A percentile compares a stretch with the other conserved stretches of the same genome.
phyloP scores from a whole-genome alignment of 1,140 invertebrate species.

The Aplysia californica region DNA sequence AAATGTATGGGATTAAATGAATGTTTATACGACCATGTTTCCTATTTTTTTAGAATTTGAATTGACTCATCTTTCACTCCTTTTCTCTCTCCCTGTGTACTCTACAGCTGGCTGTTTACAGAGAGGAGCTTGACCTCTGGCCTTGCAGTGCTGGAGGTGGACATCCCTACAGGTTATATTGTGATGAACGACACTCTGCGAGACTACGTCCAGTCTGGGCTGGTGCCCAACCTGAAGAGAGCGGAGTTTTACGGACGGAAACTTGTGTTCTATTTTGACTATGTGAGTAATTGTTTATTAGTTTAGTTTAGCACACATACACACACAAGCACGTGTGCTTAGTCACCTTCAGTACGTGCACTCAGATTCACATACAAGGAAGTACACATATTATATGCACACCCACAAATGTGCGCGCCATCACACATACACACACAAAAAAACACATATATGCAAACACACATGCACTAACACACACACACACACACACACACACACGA shows the following conservation, averaged over 20 bases:
- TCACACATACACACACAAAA: too few species aligned
- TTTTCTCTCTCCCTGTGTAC: background rate
- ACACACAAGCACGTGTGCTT: too few species aligned
- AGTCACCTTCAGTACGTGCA: too few species aligned
- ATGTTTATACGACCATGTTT: too few species aligned
- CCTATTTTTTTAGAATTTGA: too few species aligned
- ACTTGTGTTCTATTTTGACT: conserved; percentile 96
- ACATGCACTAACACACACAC: too few species aligned
- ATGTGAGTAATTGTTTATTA: conserved; percentile 74
- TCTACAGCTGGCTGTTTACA: conserved; percentile 53
- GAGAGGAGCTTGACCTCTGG: conserved; percentile 70
- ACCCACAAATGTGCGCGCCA: too few species aligned
- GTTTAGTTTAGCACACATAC: background rate
- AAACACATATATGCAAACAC: too few species aligned
- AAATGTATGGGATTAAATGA: too few species aligned
- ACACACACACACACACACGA: too few species aligned
- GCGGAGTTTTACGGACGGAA: conserved; percentile 82
- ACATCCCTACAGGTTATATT: conserved; percentile 93
- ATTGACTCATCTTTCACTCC: background rate
- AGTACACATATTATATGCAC: too few species aligned
- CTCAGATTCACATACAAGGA: too few species aligned
- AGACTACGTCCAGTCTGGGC: conserved; percentile 78
- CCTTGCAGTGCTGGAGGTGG: conserved; percentile 90
- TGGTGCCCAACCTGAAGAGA: conserved; percentile 83
- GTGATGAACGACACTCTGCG: conserved; percentile 91